Conservation (phyloP, 35 echinoderm and acorn worm species). For the Ophioderma brevispina region DNA sequence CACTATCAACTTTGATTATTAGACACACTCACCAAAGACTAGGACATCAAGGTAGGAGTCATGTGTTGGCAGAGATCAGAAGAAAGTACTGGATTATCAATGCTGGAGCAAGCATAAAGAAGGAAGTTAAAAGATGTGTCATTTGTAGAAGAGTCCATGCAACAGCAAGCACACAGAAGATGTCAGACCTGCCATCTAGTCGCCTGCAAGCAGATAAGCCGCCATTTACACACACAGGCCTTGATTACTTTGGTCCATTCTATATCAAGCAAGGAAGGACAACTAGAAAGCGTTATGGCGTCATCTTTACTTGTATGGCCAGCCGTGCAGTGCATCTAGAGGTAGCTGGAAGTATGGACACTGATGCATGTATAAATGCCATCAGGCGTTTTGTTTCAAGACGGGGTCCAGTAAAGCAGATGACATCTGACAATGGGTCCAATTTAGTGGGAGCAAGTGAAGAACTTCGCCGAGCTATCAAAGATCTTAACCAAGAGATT, state of each 20-base stretch:
- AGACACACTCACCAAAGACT: not conserved
- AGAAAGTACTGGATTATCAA: not conserved
- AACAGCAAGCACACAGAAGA: conserved; percentile 23
- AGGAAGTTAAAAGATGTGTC: conserved; percentile 1
- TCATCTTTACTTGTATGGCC: conserved; percentile 54
- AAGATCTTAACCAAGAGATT: conserved; percentile 19
- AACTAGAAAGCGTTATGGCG: conserved; percentile 32
- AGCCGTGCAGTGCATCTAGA: conserved; percentile 28
- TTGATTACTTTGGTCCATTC: conserved; percentile 62
- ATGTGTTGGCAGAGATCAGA: not conserved
- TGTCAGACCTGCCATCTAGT: conserved; percentile 28
- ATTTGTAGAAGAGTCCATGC: not conserved
- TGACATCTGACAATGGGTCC: conserved; percentile 37
- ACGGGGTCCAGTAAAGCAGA: conserved; percentile 2
- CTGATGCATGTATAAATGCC: not conserved
- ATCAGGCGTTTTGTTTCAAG: conserved; percentile 1
- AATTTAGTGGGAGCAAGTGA: conserved; percentile 54
- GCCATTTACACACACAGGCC: not conserved
- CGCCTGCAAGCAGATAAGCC: conserved; percentile 19
- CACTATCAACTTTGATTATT: conserved; percentile 49
- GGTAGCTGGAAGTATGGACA: not conserved
- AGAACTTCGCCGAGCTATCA: conserved; percentile 17
- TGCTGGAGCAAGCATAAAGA: not conserved
- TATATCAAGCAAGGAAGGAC: conserved; percentile 32
- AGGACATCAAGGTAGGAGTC: not conserved